Evolutionary conservation across 2,888 invertebrate genomes (phyloP).

Genomic region (Tetanocera ferruginea): DNA sequence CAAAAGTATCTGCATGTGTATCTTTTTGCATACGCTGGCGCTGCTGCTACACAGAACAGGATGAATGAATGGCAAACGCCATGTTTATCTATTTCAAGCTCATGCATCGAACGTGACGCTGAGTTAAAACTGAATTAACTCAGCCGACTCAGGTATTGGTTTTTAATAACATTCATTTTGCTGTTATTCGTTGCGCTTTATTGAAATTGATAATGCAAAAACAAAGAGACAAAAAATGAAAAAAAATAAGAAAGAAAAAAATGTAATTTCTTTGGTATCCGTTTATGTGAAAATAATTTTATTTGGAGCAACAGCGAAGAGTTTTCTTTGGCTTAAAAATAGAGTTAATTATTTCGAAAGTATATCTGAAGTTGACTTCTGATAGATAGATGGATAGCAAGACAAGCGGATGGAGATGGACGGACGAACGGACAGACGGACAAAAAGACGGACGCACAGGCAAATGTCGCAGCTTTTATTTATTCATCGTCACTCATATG

Average conservation of each 20-base stretch:
- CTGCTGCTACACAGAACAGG: neutral
- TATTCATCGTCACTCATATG: neutral
- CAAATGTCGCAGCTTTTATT: neutral
- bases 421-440: neutral
- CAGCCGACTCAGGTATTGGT: neutral
- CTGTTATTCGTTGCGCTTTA: neutral
- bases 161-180: neutral
- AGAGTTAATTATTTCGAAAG: conserved; percentile 61
- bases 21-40: neutral
- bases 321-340: conserved; percentile 57
- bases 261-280: conserved; percentile 14
- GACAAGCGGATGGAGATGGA: neutral
- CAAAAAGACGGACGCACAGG: neutral
- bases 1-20: neutral
- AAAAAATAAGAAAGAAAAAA: neutral
- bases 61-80: neutral
- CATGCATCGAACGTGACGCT: neutral
- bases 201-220: neutral
- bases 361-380: conserved; percentile 35
- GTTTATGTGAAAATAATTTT: conserved; percentile 1
- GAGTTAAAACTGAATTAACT: neutral
- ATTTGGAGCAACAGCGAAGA: conserved; percentile 17
- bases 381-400: neutral
- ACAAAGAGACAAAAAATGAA: no score
- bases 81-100: neutral